Conservation (phyloP, 2,113 vertebrate species). For the Caranx ignobilis region DNA sequence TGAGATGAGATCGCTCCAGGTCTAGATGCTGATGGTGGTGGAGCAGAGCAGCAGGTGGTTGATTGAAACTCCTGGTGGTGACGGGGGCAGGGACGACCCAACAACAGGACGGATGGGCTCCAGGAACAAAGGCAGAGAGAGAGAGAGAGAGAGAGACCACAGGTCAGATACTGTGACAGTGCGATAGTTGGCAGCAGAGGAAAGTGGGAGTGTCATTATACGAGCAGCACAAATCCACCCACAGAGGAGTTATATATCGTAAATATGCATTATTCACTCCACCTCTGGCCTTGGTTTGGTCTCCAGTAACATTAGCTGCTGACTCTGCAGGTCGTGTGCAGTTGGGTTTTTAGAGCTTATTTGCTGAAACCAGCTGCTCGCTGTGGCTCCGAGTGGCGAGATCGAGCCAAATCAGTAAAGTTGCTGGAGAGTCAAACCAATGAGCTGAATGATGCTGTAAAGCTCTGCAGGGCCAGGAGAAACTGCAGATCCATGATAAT, state of each 20-base stretch:
- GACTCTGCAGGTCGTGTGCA: too few species aligned
- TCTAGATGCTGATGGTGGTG: not conserved
- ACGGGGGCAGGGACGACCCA: not conserved
- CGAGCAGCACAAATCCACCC: not conserved
- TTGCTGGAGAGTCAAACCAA: too few species aligned
- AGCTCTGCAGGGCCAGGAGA: too few species aligned
- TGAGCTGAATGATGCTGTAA: too few species aligned
- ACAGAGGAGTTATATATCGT: not conserved
- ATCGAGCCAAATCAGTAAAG: too few species aligned
- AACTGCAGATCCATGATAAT: too few species aligned
- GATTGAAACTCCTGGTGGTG: conserved; percentile 34
- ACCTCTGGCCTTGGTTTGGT: too few species aligned
- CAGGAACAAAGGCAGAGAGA: not conserved
- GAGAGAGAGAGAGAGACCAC: not conserved
- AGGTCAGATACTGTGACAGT: not conserved
- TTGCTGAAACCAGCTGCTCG: too few species aligned
- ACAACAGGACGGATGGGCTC: not conserved
- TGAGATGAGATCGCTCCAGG: conserved; percentile 9
- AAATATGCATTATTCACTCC: too few species aligned
- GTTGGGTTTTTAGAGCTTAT: too few species aligned
- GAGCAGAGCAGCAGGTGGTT: conserved; percentile 34
- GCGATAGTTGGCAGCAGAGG: not conserved
- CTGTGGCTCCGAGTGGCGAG: too few species aligned
- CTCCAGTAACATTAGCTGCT: too few species aligned
- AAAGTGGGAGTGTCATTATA: not conserved